Evolutionary conservation across 2,797 vertebrate species (phyloP).

Genomic region (Sebastes flavidus): DNA sequence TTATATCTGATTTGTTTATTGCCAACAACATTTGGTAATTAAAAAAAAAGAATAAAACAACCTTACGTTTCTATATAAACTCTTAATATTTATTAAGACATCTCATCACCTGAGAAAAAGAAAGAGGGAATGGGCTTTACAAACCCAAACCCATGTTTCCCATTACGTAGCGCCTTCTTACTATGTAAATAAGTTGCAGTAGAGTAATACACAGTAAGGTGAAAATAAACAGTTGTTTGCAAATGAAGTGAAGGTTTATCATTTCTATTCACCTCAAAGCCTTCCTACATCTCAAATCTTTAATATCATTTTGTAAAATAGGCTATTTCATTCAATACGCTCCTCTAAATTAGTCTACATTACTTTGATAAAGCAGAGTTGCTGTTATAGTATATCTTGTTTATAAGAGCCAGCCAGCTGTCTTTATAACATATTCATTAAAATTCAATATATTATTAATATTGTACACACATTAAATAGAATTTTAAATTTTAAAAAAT

Average conservation of each 20-base stretch:
- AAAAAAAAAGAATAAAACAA: not conserved
- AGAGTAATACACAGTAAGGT: not conserved
- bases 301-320: not conserved
- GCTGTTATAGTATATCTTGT: not conserved
- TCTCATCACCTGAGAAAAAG: not conserved
- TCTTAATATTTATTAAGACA: not conserved
- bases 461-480: not conserved
- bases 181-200: not conserved
- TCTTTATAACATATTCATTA: not conserved
- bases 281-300: not conserved
- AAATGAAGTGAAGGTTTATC: not conserved
- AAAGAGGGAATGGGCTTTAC: not conserved
- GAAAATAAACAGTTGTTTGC: not conserved
- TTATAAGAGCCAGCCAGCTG: not conserved
- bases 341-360: not conserved
- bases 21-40: not conserved
- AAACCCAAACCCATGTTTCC: not conserved
- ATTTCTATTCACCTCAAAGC: not conserved
- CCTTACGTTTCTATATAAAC: not conserved
- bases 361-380: not conserved
- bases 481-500: not conserved
- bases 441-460: not conserved
- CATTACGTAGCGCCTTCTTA: not conserved
- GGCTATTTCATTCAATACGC: not conserved
- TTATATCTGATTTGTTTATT: not conserved